Percentiles rank a stretch among this genome's conserved stretches.
Evolutionary conservation across 2,888 invertebrate genomes (phyloP).

Genomic region (Petrolisthes manimaculis): DNA sequence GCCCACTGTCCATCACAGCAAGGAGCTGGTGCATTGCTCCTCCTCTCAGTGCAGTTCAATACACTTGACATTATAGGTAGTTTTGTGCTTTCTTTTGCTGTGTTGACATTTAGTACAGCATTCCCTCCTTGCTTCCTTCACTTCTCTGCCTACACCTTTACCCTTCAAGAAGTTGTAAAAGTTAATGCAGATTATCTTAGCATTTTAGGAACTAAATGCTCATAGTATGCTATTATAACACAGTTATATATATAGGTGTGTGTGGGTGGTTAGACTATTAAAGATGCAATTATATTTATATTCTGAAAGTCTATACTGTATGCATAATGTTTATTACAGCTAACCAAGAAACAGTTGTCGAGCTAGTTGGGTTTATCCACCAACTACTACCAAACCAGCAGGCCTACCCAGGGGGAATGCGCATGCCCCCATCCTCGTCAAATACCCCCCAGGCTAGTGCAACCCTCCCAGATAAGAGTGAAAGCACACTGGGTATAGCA

Average conservation of each 20-base stretch:
- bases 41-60: slow-evolving; percentile 92
- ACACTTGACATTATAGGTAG: slow-evolving; percentile 93
- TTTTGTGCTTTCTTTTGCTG: slow-evolving; percentile 65
- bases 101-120: neutral
- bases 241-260: no score
- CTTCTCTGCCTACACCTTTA: no score
- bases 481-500: neutral
- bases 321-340: slow-evolving; percentile 73
- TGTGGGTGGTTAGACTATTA: no score
- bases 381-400: slow-evolving; percentile 67
- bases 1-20: slow-evolving; percentile 54
- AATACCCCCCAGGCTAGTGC: neutral
- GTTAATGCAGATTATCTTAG: no score
- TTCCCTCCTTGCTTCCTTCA: neutral
- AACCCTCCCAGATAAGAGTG: neutral
- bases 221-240: no score
- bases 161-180: no score
- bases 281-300: no score
- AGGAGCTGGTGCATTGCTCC: slow-evolving; percentile 72
- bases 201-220: neutral
- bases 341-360: slow-evolving; percentile 95
- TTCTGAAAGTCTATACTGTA: no score
- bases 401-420: slow-evolving; percentile 2
- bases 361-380: slow-evolving; percentile 88
- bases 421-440: slow-evolving; percentile 18